Evolutionary conservation across 2,113 vertebrate genomes (phyloP).

Genomic region (Clarias macrocephalus): DNA sequence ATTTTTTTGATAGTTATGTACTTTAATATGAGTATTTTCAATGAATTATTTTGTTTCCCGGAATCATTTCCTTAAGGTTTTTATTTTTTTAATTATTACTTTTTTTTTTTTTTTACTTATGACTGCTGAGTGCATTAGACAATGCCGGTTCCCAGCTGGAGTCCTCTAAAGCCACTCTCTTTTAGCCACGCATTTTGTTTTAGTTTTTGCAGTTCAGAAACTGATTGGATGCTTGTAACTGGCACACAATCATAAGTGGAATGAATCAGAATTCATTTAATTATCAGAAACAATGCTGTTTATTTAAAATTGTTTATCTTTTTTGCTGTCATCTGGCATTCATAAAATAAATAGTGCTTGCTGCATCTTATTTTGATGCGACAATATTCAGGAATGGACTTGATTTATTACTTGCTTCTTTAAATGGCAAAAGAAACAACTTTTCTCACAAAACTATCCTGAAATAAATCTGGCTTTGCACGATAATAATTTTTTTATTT

Average conservation of each 20-base stretch:
- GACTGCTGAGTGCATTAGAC: neutral
- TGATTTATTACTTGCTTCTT: neutral
- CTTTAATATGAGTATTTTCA: neutral
- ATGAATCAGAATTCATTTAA: neutral
- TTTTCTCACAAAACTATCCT: neutral
- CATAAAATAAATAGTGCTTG: neutral
- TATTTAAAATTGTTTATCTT: constrained; percentile 10
- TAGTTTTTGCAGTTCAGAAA: neutral
- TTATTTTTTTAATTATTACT: neutral
- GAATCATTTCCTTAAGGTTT: neutral
- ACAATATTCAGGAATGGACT: neutral
- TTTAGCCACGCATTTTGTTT: neutral
- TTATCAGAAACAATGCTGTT: constrained; percentile 6
- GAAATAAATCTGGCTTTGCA: neutral
- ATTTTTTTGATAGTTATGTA: neutral
- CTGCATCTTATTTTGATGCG: neutral
- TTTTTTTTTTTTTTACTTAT: neutral
- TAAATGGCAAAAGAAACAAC: neutral
- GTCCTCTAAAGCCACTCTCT: neutral
- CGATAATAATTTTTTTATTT: neutral
- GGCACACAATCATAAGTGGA: neutral
- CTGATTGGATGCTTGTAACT: constrained; percentile 8
- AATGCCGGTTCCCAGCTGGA: neutral
- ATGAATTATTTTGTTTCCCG: neutral
- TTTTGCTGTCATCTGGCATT: neutral